Conservation (phyloP, 1,140 invertebrate species). For the Caerostris extrusa region DNA sequence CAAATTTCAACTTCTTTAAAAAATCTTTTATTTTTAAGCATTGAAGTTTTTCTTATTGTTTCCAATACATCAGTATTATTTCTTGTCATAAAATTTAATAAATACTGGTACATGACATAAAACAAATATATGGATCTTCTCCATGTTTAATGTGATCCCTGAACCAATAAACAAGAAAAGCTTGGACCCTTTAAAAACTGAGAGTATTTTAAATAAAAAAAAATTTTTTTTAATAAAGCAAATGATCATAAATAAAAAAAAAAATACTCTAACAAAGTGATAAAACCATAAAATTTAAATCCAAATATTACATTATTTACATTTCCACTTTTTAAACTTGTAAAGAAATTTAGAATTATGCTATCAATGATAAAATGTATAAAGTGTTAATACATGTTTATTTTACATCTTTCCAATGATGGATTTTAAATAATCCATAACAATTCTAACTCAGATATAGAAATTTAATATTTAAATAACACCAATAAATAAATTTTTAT, state of each 20-base stretch:
- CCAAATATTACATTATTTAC: conserved; percentile 19
- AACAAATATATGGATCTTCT: background rate
- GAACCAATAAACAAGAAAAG: background rate
- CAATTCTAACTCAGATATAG: too few relatives aligned
- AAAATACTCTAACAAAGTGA: conserved; percentile 4
- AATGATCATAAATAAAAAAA: background rate
- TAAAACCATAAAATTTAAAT: background rate
- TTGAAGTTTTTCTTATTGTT: background rate
- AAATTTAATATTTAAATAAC: too few relatives aligned
- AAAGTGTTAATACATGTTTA: too few relatives aligned
- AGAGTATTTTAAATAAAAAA: background rate
- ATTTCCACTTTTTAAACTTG: background rate
- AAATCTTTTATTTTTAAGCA: background rate
- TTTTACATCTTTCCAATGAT: too few relatives aligned
- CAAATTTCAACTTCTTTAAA: background rate
- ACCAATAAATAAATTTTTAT: too few relatives aligned
- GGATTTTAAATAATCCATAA: too few relatives aligned
- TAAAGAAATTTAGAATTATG: background rate
- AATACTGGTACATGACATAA: conserved; percentile 6
- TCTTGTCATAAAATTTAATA: conserved; percentile 26
- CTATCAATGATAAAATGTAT: too few relatives aligned
- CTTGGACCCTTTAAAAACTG: background rate
- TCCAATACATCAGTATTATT: conserved; percentile 9
- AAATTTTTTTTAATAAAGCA: background rate
- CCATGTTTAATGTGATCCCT: background rate